Percentiles rank a stretch among this genome's conserved stretches.
phyloP scores from a whole-genome alignment of 2,113 vertebrate species.

The Psilopogon haemacephalus region DNA sequence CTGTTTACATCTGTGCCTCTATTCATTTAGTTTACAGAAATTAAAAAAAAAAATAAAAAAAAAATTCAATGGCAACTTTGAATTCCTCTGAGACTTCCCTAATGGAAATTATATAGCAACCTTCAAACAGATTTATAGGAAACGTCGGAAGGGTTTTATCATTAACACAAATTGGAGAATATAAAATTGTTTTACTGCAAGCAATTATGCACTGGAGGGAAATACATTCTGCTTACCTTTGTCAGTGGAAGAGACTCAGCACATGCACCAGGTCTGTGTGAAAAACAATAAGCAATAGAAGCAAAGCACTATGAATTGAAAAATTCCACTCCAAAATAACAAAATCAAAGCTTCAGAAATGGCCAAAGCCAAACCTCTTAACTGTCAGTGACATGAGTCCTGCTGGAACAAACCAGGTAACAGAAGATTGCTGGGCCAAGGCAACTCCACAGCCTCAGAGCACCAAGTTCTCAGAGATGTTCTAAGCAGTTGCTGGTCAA shows the following conservation, averaged over 20 bases:
- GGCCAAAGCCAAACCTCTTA: not conserved
- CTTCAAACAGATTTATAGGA: not conserved
- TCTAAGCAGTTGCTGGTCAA: not conserved
- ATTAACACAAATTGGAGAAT: not conserved
- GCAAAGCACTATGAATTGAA: not conserved
- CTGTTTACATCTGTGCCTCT: not conserved
- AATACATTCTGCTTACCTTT: not conserved
- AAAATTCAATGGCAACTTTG: not conserved
- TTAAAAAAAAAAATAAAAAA: not conserved
- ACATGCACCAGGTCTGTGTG: not conserved
- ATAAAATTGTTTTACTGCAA: not conserved
- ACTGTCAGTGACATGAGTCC: rapidly evolving
- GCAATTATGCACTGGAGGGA: not conserved
- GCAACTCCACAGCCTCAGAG: not conserved
- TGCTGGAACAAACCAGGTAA: not conserved
- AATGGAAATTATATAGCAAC: not conserved
- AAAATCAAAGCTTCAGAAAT: not conserved
- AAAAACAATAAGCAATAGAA: not conserved
- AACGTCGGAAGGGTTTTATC: not conserved
- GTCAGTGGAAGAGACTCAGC: not conserved
- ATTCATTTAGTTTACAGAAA: not conserved
- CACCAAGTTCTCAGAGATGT: not conserved
- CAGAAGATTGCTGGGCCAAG: not conserved
- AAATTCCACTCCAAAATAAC: not conserved
- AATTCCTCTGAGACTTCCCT: not conserved